Evolutionary conservation across 2,888 invertebrate genomes (phyloP), one percentile per base, ranked within the genome.

Genomic region (Terebella lapidaria): DNA sequence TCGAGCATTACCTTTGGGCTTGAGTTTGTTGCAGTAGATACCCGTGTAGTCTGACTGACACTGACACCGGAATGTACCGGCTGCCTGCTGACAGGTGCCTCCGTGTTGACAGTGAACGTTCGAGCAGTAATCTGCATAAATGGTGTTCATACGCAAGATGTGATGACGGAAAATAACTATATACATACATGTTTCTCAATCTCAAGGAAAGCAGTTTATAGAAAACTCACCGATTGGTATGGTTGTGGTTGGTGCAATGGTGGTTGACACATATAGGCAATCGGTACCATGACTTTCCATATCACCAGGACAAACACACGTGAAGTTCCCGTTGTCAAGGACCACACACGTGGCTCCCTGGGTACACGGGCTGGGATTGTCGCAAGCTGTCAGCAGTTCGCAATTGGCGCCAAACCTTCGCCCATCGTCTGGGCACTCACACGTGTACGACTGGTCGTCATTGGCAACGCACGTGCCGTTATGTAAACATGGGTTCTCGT

Each of bases 61-160:
- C 15, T 28, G 15, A 28, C 53, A 53, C 27, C 10, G 27, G 22
- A 27, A 53, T 5, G 27, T 22, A 15, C 22, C 27, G 28, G 10
- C 53, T 10, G 15, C 4, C 5, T 49, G 10, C 10, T 5, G 15
- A 49, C 49, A 49, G 18, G 24, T n/a, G 5, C 49, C 49, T 22
- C 49, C 49, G 24, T 49, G 49, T 22, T n/a, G 49, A 49, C 49
- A 49, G 18, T 49, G 49, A 24, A 49, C 49, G 22, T 22, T 49
- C 5, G 5, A 5, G 49, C 49, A 49, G n/a, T 35, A 35, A 35
- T 35, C 42, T 35, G 42, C n/a, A n/a, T n/a, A n/a, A n/a, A n/a
- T n/a, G n/a, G n/a, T n/a, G n/a, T n/a, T n/a, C n/a, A n/a, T n/a
- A n/a, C n/a, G n/a, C n/a, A n/a, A n/a, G n/a, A n/a, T n/a, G n/a